A percentile compares a stretch with the other conserved stretches of the same genome.
phyloP scores from a whole-genome alignment of 2,888 invertebrate genomes.

The Eubasilissa splendida region DNA sequence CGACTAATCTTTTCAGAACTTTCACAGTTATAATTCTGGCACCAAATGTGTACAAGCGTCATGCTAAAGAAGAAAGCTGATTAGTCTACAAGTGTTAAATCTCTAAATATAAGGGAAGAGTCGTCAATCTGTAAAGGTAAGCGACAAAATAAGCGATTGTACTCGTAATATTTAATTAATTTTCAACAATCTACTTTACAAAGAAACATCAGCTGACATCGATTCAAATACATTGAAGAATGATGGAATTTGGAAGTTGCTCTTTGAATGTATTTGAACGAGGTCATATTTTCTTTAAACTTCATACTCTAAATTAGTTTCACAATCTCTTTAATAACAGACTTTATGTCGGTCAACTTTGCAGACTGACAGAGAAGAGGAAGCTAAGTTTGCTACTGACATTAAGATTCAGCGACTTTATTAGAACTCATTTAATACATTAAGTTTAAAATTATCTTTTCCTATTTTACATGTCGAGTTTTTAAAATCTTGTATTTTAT shows the following conservation, averaged over 20 bases:
- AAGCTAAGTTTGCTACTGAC: conserved; percentile 48
- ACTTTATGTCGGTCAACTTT: conserved; percentile 11
- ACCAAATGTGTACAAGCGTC: conserved; percentile 32
- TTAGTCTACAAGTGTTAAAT: conserved; percentile 33
- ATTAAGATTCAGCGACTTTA: conserved; percentile 55
- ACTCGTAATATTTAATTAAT: background rate
- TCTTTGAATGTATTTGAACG: conserved; percentile 48
- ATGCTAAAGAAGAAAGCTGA: conserved; percentile 32
- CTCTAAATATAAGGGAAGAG: conserved; percentile 14
- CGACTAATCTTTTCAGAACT: conserved; percentile 15
- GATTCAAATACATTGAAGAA: conserved; percentile 49
- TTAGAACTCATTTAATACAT: conserved; percentile 33
- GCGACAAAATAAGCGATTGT: conserved; percentile 8
- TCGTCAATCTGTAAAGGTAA: conserved; percentile 30
- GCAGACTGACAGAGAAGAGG: conserved; percentile 30
- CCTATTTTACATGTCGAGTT: conserved; percentile 47
- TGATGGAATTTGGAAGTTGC: conserved; percentile 59
- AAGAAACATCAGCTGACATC: conserved; percentile 29
- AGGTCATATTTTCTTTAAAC: conserved; percentile 33
- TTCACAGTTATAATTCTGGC: conserved; percentile 17
- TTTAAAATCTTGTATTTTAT: conserved; percentile 43
- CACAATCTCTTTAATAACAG: background rate
- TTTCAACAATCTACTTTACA: conserved; percentile 8
- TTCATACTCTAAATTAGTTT: background rate
- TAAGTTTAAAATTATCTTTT: conserved; percentile 24